Evolutionary conservation across 2,888 invertebrate genomes (phyloP), one percentile per base, ranked within the genome.

Genomic region (Arenicola marina): DNA sequence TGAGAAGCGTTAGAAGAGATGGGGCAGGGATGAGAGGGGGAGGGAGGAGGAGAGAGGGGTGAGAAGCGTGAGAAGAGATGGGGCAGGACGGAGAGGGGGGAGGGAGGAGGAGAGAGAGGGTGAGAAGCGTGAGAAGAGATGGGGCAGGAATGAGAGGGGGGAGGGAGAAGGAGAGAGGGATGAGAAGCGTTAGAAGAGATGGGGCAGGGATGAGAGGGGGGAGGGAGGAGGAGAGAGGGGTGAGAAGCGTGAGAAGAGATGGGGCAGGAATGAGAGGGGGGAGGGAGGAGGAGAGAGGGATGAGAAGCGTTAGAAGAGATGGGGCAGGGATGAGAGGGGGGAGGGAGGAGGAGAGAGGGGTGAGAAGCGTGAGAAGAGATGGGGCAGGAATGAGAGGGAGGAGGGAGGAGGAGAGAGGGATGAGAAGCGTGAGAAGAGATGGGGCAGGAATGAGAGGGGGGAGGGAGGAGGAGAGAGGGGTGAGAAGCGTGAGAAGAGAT

Each of bases 81-180:
- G 38, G 15, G 2, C 2, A 38, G 4, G 38, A 56, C 1, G 7
- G 15, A 3, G 3, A 38, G 38, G 32, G 4, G 55, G n/a, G 15
- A 34, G 46, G 15, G 44, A 48, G 29, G 33, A 55, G 18, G 15
- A 54, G 44, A 53, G 31, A 48, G n/a, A 55, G 56, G 4, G 31
- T 32, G 18, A 59, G 55, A 48, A n/a, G 57, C 33, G 48, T 43
- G 48, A 59, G 56, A 7, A 21, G 11, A 28, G 51, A 54, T 44
- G 34, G 32, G 43, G 53, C 26, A 38, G 18, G 34, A 28, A 51
- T 4, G 44, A 56, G 45, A 29, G 29, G 26, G 15, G 46, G n/a
- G 38, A 38, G 7, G 61, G 48, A 2, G 45, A 21, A 28, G 56
- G 53, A 33, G 56, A 56, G 11, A 34, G 45, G 15, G 56, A 54